Percentiles rank a stretch among this genome's conserved stretches.
These are phyloP conservation scores for Paradisaea rubra DNA, from an alignment of 2,113 vertebrate genomes.

Conservation along the genomic window DNA sequence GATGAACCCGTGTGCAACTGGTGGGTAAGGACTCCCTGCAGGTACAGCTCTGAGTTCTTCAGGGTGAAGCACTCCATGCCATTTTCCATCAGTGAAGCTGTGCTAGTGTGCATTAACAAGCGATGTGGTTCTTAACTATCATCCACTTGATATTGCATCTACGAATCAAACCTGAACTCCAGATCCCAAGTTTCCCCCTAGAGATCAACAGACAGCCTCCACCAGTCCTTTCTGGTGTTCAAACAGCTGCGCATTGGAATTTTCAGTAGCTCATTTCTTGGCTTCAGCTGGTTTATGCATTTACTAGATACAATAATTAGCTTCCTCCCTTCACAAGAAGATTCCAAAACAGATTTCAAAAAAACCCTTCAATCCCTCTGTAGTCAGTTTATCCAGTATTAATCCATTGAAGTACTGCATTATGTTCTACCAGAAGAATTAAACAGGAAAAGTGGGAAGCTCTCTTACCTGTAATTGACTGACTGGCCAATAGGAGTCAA, in stretches of 20 bases:
- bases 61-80: not conserved
- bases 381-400: not conserved
- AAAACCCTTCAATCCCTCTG: not conserved
- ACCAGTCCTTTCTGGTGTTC: not conserved
- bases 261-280: not conserved
- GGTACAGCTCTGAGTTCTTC: not conserved
- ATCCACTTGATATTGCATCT: not conserved
- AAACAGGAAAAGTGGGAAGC: conserved; percentile 32
- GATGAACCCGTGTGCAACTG: not conserved
- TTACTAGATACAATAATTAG: not conserved
- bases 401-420: conserved; percentile 14
- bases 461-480: conserved; percentile 62
- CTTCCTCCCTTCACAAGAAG: not conserved
- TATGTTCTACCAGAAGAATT: conserved; percentile 6
- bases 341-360: conserved; percentile 10
- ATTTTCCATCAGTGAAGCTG: not conserved
- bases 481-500: conserved; percentile 58
- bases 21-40: not conserved
- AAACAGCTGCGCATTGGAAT: not conserved
- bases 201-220: not conserved
- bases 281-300: not conserved
- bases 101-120: not conserved
- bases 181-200: not conserved
- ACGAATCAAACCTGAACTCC: not conserved
- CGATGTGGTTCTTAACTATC: not conserved